Conservation (phyloP, 2,113 vertebrate species). For the Forbesichthys agassizii region DNA sequence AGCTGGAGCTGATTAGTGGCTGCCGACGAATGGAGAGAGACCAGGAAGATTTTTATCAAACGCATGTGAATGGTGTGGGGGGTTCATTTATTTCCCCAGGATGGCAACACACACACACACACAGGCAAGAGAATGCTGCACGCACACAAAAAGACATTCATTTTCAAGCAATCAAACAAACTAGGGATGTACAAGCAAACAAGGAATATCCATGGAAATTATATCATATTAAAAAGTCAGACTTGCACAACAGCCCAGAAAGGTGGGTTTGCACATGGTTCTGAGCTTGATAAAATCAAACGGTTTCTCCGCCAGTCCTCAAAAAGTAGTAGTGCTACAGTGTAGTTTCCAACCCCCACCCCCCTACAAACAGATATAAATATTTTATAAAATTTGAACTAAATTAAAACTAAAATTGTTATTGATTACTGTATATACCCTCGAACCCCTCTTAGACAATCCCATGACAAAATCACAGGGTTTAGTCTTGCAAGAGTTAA, state of each 20-base stretch:
- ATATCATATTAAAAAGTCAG: background rate
- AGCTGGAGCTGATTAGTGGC: conserved; percentile 68
- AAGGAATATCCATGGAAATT: conserved; percentile 11
- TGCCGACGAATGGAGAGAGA: conserved; percentile 62
- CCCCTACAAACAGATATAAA: too few relatives aligned
- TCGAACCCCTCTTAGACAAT: too few relatives aligned
- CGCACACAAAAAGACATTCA: conserved; percentile 30
- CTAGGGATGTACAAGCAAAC: conserved; percentile 26
- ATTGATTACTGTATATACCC: too few relatives aligned
- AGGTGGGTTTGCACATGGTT: too few relatives aligned
- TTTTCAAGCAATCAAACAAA: conserved; percentile 49
- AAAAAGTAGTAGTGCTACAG: too few relatives aligned
- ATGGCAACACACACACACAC: conserved; percentile 38
- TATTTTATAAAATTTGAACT: too few relatives aligned
- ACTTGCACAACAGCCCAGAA: conserved; percentile 2
- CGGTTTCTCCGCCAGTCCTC: too few relatives aligned
- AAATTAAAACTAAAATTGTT: too few relatives aligned
- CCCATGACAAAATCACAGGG: too few relatives aligned
- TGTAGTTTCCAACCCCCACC: too few relatives aligned
- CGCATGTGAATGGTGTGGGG: conserved; percentile 55
- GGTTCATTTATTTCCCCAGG: conserved; percentile 68
- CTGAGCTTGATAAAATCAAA: too few relatives aligned
- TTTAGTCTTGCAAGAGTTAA: too few relatives aligned
- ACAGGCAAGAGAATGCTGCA: background rate
- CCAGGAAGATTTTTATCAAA: conserved; percentile 75